Base-by-base conservation (phyloP, 2,113 vertebrate species). In the Macaca nemestrina region DNA sequence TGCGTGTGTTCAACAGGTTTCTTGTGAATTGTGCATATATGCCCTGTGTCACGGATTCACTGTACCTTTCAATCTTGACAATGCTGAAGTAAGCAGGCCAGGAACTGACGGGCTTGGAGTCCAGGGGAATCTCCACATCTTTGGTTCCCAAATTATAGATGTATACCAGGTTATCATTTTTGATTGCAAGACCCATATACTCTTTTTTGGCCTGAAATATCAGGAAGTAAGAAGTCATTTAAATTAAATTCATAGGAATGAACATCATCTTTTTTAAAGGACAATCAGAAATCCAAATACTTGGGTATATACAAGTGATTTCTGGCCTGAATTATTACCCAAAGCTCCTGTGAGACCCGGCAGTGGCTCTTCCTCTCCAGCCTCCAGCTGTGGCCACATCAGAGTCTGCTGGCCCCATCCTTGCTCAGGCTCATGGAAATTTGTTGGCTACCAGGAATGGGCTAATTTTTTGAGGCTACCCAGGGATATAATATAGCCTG, bases 41-140 rank as follows among this genome's bases (percentile, higher is more conserved):
- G 38, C 3, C 10, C 8, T 18, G 7, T 0, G 6, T 30, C n/a
- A 40, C 16, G 8, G 32, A 48, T 48, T 40, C 16, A 72, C 43
- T 87, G 98, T 99, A 99, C 99, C 99, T 99, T 98, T 99, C 99
- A 78, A 99, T 99, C 99, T 99, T 99, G 98, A 99, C 98, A 88
- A 99, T 99, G 98, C 99, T 99, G 98, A 99, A 99, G 97, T 99
- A 98, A 11, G 99, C 98, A 18, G 99, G 99, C 99, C 99, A 99
- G 52, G 99, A 99, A 97, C 99, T 99, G 97, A 99, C 98, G 16
- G 99, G 99, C 94, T 99, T 99, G 85, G 99, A 99, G 76, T 99
- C 98, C 95, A 99, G 98, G 1, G 99, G 98, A 98, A 99, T 99
- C 97, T 99, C 99, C n/a, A 99, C 99, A 0, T 99, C 99, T 93